Evolutionary conservation across 2,888 invertebrate species (phyloP).

Genomic region (Sarcophaga carnaria): DNA sequence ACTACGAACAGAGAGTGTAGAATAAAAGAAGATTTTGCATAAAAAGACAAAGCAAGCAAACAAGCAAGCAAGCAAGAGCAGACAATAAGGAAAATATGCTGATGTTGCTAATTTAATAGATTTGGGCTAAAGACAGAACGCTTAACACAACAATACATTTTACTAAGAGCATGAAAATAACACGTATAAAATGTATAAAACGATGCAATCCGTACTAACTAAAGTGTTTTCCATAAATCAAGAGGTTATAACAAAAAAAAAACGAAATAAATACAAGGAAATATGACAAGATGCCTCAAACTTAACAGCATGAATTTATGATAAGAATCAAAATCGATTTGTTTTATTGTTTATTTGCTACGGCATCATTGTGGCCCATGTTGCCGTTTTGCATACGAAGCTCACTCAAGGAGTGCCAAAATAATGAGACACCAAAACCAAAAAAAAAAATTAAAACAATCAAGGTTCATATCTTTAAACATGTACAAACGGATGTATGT

Average conservation of each 20-base stretch:
- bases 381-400: not conserved
- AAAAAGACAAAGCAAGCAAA: not conserved
- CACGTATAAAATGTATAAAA: not conserved
- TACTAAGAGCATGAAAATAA: constrained; percentile 32
- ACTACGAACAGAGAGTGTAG: not conserved
- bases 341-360: constrained; percentile 47
- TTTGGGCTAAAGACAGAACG: constrained; percentile 8
- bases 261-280: constrained; percentile 41
- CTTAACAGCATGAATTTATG: constrained; percentile 71
- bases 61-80: too few species aligned
- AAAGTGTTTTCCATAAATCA: constrained; percentile 55
- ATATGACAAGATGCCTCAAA: constrained; percentile 75
- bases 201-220: constrained; percentile 50
- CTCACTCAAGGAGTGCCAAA: constrained; percentile 62
- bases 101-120: constrained; percentile 49
- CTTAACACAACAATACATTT: constrained; percentile 6
- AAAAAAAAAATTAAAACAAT: not conserved
- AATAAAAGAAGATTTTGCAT: not conserved
- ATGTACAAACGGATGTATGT: not conserved
- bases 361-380: constrained; percentile 8
- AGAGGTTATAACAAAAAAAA: too few species aligned
- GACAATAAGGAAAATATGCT: constrained; percentile 27
- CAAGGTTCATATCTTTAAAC: constrained; percentile 51
- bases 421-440: constrained; percentile 13
- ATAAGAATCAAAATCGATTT: constrained; percentile 78